phyloP scores from a whole-genome alignment of 2,888 invertebrate genomes.

The Caenorhabditis sp. region DNA sequence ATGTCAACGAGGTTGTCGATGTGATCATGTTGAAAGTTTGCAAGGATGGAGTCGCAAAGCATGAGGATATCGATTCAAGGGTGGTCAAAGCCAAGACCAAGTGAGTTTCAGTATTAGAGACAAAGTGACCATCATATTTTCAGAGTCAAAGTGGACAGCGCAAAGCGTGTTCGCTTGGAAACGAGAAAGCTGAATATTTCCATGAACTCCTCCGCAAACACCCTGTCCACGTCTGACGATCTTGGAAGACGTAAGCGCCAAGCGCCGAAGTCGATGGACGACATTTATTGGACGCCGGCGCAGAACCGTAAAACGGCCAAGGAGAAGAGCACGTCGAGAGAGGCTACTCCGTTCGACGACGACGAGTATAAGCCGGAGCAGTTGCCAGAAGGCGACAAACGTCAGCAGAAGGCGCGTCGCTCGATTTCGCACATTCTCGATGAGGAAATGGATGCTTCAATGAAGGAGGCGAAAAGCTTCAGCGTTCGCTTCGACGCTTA shows the following conservation, averaged over 20 bases:
- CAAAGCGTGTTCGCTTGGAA: slow-evolving; percentile 16
- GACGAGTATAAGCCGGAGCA: not conserved
- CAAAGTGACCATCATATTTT: not conserved
- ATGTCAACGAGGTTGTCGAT: slow-evolving; percentile 54
- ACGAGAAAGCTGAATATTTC: slow-evolving; percentile 35
- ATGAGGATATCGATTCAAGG: slow-evolving; percentile 51
- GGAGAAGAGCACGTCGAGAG: not conserved
- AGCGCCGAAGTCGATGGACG: slow-evolving; percentile 34
- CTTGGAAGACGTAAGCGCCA: slow-evolving; percentile 39
- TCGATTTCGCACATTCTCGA: slow-evolving; percentile 43
- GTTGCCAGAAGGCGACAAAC: slow-evolving; percentile 3
- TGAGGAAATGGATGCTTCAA: slow-evolving; percentile 50
- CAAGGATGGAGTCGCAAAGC: slow-evolving; percentile 64
- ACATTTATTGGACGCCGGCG: slow-evolving; percentile 28
- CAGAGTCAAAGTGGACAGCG: slow-evolving; percentile 32
- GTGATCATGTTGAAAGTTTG: slow-evolving; percentile 64
- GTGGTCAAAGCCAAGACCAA: slow-evolving; percentile 38
- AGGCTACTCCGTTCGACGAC: not conserved
- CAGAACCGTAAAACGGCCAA: slow-evolving; percentile 1
- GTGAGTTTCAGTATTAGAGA: slow-evolving; percentile 10
- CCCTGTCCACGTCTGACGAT: slow-evolving; percentile 8
- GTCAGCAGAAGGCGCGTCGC: slow-evolving; percentile 37
- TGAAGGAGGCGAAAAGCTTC: slow-evolving; percentile 40
- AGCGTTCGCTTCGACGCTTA: slow-evolving; percentile 24
- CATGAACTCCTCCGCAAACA: slow-evolving; percentile 14